These are phyloP conservation scores for Laothoe populi DNA, from an alignment of 2,888 invertebrate species.

Conservation along the genomic window DNA sequence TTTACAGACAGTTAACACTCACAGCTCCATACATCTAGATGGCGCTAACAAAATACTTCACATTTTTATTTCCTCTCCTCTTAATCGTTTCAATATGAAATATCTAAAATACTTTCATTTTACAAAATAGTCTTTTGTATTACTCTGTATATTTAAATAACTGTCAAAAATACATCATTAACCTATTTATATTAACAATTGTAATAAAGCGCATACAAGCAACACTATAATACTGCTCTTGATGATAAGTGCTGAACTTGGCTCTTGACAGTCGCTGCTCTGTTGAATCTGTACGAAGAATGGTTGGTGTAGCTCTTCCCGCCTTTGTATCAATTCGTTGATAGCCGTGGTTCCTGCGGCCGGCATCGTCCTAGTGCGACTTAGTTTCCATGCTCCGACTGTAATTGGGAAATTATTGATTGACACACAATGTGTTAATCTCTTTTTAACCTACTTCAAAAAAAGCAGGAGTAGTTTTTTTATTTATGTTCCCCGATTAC, in stretches of 20 bases:
- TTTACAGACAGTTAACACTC: no score
- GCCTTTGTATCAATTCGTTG: slow-evolving; percentile 43
- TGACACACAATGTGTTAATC: no score
- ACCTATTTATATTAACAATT: slow-evolving; percentile 45
- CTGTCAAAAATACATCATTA: not conserved
- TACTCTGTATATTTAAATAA: no score
- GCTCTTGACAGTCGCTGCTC: slow-evolving; percentile 60
- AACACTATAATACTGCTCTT: slow-evolving; percentile 68
- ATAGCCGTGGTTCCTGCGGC: slow-evolving; percentile 45
- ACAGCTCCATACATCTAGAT: no score
- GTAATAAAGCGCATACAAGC: slow-evolving; percentile 57
- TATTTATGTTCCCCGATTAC: no score
- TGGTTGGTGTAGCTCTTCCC: slow-evolving; percentile 58
- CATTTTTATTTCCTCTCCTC: no score
- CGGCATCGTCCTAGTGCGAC: slow-evolving; percentile 57
- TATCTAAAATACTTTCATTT: no score
- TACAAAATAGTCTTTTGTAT: no score
- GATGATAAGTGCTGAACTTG: slow-evolving; percentile 59
- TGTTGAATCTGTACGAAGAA: slow-evolving; percentile 64
- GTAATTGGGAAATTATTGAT: slow-evolving; percentile 27
- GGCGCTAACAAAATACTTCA: no score
- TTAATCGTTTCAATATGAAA: no score
- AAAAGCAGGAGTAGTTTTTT: no score
- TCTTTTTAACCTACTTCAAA: no score
- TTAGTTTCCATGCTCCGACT: slow-evolving; percentile 75